phyloP scores from a whole-genome alignment of 37 sponge, comb jelly and placozoan genomes.

The Hormiphora californensis region DNA sequence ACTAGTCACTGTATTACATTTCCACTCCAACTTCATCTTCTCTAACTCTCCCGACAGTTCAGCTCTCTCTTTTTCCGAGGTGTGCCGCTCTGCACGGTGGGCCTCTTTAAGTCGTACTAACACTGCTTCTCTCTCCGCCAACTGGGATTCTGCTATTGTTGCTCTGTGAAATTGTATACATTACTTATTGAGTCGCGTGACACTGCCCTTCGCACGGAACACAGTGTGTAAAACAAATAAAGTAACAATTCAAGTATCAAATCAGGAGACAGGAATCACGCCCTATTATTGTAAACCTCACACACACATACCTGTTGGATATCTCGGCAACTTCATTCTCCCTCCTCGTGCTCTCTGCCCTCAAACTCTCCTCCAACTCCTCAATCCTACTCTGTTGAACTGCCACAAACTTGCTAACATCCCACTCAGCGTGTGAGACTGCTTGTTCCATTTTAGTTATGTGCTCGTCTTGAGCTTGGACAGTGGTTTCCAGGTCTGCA shows the following conservation, averaged over 20 bases:
- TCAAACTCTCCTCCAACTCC: too few species aligned
- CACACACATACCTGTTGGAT: too few species aligned
- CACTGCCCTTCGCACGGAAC: too few species aligned
- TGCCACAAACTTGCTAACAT: neutral
- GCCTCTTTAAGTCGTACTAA: neutral
- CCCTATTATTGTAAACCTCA: too few species aligned
- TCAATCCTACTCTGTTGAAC: conserved; percentile 11
- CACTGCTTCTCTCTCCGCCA: neutral
- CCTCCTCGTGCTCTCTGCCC: too few species aligned
- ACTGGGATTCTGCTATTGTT: too few species aligned
- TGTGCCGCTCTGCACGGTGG: neutral
- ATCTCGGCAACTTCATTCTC: too few species aligned
- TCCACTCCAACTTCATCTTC: neutral
- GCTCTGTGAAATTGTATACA: too few species aligned
- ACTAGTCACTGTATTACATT: neutral
- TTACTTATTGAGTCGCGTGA: too few species aligned
- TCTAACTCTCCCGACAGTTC: neutral
- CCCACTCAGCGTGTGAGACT: conserved; percentile 36
- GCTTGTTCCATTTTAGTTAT: conserved; percentile 50
- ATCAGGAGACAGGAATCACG: too few species aligned
- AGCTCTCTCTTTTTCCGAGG: neutral
- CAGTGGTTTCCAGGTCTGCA: neutral
- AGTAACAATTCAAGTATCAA: too few species aligned
- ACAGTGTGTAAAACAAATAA: too few species aligned
- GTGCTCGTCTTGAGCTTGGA: neutral